Evolutionary conservation across 2,797 vertebrate genomes (phyloP).

Genomic region (Streptopelia turtur): DNA sequence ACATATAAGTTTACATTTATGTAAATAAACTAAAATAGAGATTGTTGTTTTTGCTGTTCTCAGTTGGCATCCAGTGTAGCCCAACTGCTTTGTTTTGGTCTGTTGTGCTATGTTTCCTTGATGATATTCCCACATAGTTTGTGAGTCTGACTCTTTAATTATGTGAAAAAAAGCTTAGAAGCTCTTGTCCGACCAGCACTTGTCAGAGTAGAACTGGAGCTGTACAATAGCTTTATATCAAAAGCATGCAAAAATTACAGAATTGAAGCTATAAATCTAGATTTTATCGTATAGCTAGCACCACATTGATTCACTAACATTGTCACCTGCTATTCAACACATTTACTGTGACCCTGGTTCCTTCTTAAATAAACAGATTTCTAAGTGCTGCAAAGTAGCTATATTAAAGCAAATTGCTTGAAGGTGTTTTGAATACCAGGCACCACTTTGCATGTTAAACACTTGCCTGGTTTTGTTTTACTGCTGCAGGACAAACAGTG

Average conservation of each 20-base stretch:
- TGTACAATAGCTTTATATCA: neutral
- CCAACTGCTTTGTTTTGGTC: neutral
- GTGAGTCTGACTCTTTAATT: neutral
- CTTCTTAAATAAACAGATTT: neutral
- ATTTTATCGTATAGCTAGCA: neutral
- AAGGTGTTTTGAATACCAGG: slow-evolving; percentile 9
- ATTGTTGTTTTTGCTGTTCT: neutral
- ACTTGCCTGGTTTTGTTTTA: slow-evolving; percentile 11
- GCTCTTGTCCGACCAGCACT: neutral
- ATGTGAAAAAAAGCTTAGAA: neutral
- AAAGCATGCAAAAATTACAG: neutral
- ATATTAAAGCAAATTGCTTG: neutral
- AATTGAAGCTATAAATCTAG: neutral
- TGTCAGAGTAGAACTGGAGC: neutral
- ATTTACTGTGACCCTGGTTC: neutral
- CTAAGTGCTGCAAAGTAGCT: neutral
- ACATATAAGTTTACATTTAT: neutral
- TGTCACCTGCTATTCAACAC: neutral
- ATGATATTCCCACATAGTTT: neutral
- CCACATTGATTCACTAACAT: neutral
- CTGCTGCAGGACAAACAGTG: slow-evolving; percentile 28
- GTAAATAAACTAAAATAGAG: neutral
- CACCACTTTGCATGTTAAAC: slow-evolving; percentile 46
- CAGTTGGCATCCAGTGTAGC: neutral
- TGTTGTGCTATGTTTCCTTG: neutral